Evolutionary conservation across 1,140 invertebrate genomes (phyloP), one percentile per base, ranked within the genome.

Genomic region (Manduca sexta): DNA sequence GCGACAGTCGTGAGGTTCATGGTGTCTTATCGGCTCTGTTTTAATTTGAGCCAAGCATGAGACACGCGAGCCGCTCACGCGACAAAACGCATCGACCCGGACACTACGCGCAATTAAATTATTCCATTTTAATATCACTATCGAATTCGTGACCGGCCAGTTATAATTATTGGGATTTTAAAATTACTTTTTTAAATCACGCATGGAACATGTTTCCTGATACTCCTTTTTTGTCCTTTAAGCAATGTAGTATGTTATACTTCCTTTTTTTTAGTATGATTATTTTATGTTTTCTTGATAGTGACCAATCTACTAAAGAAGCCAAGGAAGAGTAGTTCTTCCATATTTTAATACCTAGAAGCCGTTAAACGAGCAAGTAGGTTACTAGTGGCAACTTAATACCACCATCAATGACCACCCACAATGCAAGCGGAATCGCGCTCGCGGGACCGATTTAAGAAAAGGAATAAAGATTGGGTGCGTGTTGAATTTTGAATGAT

Each of bases 31-130:
- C 74, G 71, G 57, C 50, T 50, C 41, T 57, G 59, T 70, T 79
- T 81, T 81, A 81, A 81, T 81, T 81, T 81, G 77, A 81, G 72
- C 44, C 68, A 57, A 55, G 69, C 76, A 72, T 67, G 74, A 61
- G 64, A 75, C 77, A 81, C 77, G 77, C 75, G 61, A 81, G 60
- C 49, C 47, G 52, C 65, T 75, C 77, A 81, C 75, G 77, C 77
- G 63, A 78, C 59, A 45, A 49, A 64, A 70, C 67, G 68, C 66
- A 67, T 63, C 51, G 62, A 45, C 60, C 57, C 52, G 50, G 46
- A 37, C 51, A 64, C 63, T 50, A 63, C 56, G 49, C 51, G 50
- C 49, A 47, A 49, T 68, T 68, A 69, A 73, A 71, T 66, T 72
- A 65, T 66, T 63, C 52, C 51, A 8, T 69, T 74, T 74, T 59